Evolutionary conservation across 2,888 invertebrate species (phyloP).

Genomic region (Agrochola lota): DNA sequence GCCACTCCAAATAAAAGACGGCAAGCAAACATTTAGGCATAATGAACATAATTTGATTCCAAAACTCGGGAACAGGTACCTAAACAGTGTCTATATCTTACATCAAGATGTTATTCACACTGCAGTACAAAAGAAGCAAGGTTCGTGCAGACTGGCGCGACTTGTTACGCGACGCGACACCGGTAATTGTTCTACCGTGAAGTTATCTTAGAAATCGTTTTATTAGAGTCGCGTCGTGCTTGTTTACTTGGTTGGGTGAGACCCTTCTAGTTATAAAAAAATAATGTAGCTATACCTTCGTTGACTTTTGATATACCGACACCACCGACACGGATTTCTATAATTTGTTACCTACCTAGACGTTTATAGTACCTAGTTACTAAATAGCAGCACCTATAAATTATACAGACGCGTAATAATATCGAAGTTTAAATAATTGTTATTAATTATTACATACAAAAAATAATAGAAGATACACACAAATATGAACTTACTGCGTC

Average conservation of each 20-base stretch:
- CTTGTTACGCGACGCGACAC: no score
- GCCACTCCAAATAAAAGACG: slow-evolving; percentile 14
- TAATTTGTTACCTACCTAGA: background rate
- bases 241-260: no score
- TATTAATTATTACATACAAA: background rate
- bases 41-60: background rate
- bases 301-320: background rate
- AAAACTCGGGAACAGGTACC: background rate
- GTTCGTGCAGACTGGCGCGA: no score
- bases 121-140: background rate
- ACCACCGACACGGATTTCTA: background rate
- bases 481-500: background rate
- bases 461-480: background rate
- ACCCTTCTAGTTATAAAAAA: background rate
- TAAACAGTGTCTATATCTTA: background rate
- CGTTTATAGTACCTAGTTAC: background rate
- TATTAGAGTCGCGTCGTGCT: no score
- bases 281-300: background rate
- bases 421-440: background rate
- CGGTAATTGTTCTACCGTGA: no score
- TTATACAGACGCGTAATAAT: background rate
- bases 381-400: background rate
- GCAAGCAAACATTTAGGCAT: background rate
- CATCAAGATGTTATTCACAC: background rate
- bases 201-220: no score